Base-by-base conservation (phyloP, 2,888 invertebrate genomes). In the Microchrysa polita region DNA sequence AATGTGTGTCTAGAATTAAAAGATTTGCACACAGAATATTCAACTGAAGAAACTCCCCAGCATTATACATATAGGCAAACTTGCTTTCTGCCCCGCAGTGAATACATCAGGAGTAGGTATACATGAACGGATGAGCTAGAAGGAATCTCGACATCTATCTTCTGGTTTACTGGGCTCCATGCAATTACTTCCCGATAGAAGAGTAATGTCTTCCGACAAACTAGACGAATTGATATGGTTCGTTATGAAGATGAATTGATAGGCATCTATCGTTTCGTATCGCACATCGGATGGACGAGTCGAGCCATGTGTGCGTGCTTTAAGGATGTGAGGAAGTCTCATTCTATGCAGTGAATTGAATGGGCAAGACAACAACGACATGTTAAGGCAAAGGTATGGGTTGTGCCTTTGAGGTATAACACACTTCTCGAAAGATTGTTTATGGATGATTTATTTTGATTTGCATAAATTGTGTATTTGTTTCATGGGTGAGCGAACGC, bases 211-310 rank as follows among this genome's bases (percentile, higher is more conserved):
- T 57, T 55, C 55, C 55, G 69, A 55, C 55, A 55, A 40, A 55
- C 55, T 42, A 42, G 55, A 55, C 69, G 69, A 40, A 69, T 69
- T 69, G 69, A 69, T 69, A 23, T 34, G 40, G 55, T 69, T 69
- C 42, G 34, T 57, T 69, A 69, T 69, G 40, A 69, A 69, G 69
- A 69, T 40, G 69, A 55, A 69, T 65, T 69, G 69, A 55, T 53
- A 67, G 53, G 55, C 67, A 67, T 65, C 65, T 48, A 65, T 65
- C 67, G 42, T 44, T 40, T 12, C 63, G 44, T 65, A 18, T 48
- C 10, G 40, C 10, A n/a, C n/a, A 14, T n/a, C 14, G 65, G 48
- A 65, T 23, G 52, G 57, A 57, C 18, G n/a, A n/a, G n/a, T n/a
- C n/a, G n/a, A n/a, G n/a, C n/a, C n/a, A n/a, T n/a, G n/a, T n/a